These are phyloP conservation scores for Crotalus helleri DNA, from an alignment of 2,113 vertebrate species.

Conservation along the genomic window DNA sequence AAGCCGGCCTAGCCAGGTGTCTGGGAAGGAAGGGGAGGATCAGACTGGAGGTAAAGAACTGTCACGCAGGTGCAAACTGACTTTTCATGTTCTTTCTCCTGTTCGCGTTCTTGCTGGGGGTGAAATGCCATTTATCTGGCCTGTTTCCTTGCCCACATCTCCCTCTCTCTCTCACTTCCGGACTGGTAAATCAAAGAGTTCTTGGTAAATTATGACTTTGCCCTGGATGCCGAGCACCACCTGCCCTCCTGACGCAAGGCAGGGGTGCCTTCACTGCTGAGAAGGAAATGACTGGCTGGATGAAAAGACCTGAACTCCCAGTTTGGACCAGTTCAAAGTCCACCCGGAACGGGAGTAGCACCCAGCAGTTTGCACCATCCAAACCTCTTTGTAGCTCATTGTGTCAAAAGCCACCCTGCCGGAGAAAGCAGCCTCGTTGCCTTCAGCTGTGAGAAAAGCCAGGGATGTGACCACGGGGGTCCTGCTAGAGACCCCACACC, in stretches of 20 bases:
- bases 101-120: not conserved
- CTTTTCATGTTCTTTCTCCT: not conserved
- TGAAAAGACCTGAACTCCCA: fast-evolving
- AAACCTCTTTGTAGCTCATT: not conserved
- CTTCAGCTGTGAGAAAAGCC: not conserved
- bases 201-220: not conserved
- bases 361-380: not conserved
- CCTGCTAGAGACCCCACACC: not conserved
- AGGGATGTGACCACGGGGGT: not conserved
- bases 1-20: too few species aligned
- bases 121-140: not conserved
- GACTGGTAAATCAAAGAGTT: not conserved
- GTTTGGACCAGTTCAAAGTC: not conserved
- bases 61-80: not conserved
- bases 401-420: not conserved
- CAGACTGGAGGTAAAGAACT: not conserved
- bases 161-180: not conserved
- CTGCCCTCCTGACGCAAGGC: not conserved
- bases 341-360: not conserved
- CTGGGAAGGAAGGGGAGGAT: not conserved
- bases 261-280: not conserved
- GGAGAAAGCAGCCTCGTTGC: not conserved
- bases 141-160: not conserved
- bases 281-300: not conserved
- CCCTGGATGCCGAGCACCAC: not conserved